phyloP scores from a whole-genome alignment of 2,113 vertebrate species.

The Motacilla alba region DNA sequence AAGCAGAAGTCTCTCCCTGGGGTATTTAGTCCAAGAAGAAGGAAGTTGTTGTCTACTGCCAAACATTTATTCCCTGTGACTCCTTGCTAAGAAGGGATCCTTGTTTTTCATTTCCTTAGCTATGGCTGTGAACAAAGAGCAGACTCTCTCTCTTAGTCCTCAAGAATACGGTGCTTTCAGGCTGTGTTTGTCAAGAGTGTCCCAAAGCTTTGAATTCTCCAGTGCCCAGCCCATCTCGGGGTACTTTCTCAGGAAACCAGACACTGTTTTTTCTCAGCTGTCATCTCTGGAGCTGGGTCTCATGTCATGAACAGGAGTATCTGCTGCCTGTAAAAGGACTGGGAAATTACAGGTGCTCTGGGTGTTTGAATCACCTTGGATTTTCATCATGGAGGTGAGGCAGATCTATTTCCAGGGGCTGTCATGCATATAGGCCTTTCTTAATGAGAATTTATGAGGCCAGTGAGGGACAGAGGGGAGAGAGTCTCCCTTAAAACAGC shows the following conservation, averaged over 20 bases:
- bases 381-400: not conserved
- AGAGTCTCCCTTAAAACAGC: not conserved
- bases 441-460: not conserved
- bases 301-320: not conserved
- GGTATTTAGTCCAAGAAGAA: not conserved
- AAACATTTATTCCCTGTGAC: not conserved
- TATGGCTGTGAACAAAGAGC: not conserved
- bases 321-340: not conserved
- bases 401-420: not conserved
- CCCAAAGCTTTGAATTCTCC: not conserved
- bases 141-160: not conserved
- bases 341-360: not conserved
- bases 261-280: not conserved
- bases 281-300: not conserved
- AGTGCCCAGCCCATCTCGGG: not conserved
- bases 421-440: not conserved
- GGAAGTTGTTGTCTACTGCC: not conserved
- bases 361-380: not conserved
- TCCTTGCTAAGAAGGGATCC: not conserved
- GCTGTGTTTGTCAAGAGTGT: fast-evolving
- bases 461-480: not conserved
- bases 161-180: not conserved
- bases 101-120: not conserved
- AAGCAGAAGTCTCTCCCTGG: not conserved
- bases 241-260: not conserved